Conservation (phyloP, 2,888 invertebrate genomes). For the Agrilus cyanescens region DNA sequence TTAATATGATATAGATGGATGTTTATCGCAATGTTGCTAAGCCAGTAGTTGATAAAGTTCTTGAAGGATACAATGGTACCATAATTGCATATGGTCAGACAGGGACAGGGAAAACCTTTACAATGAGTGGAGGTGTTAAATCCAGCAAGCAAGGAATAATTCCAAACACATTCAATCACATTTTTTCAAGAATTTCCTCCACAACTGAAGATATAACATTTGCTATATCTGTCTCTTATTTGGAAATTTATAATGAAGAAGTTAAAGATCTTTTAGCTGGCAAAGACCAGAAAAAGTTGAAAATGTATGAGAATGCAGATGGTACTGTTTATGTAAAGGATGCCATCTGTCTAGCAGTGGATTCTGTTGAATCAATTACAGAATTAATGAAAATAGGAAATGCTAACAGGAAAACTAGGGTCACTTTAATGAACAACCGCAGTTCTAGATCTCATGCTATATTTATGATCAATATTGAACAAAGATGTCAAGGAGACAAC, state of each 20-base stretch:
- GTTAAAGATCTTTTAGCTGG: conserved; percentile 83
- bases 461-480: conserved; percentile 95
- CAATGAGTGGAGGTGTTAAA: conserved; percentile 88
- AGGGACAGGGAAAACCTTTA: conserved; percentile 97
- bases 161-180: conserved; percentile 97
- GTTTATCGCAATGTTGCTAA: conserved; percentile 93
- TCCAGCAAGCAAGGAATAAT: conserved; percentile 89
- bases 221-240: conserved; percentile 90
- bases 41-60: conserved; percentile 92
- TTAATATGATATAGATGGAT: conserved; percentile 53
- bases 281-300: conserved; percentile 73
- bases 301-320: conserved; percentile 91
- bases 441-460: conserved; percentile 97
- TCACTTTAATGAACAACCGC: conserved; percentile 95
- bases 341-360: conserved; percentile 93
- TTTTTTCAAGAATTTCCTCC: conserved; percentile 94
- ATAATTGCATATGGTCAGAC: conserved; percentile 86
- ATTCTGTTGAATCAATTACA: conserved; percentile 40
- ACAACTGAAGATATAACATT: conserved; percentile 65
- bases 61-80: conserved; percentile 93
- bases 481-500: conserved; percentile 75
- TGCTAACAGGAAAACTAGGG: conserved; percentile 80
- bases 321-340: conserved; percentile 98
- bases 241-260: conserved; percentile 99
- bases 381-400: conserved; percentile 72